Percentiles rank a stretch among this genome's conserved stretches.
Evolutionary conservation across 1,140 invertebrate species (phyloP).

Genomic region (Drosophila pseudoananassae): DNA sequence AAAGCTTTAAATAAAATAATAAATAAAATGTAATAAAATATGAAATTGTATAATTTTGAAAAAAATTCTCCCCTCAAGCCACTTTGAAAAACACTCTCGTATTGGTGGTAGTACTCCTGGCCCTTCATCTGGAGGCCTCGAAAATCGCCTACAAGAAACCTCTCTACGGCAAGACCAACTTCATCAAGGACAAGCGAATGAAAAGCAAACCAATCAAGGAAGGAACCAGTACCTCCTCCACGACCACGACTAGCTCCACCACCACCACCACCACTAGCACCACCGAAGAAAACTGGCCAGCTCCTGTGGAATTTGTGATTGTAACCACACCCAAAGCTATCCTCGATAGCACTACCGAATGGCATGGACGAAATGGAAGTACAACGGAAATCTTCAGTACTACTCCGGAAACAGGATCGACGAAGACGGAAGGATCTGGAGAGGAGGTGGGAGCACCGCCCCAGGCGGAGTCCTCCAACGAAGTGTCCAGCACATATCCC

Average conservation of each 20-base stretch:
- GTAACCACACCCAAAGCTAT: constrained; percentile 13
- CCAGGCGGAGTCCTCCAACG: background rate
- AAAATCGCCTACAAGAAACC: constrained; percentile 78
- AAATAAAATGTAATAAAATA: too few relatives aligned
- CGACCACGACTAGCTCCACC: constrained; percentile 1
- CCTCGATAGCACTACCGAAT: constrained; percentile 3
- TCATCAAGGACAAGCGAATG: constrained; percentile 57
- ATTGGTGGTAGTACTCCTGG: constrained; percentile 29
- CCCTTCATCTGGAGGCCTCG: constrained; percentile 47
- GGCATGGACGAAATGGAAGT: background rate
- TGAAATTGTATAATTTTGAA: too few relatives aligned
- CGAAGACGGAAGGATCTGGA: background rate
- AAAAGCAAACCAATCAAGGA: constrained; percentile 29
- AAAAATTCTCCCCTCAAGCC: background rate
- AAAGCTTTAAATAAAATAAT: too few relatives aligned
- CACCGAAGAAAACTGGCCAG: constrained; percentile 33
- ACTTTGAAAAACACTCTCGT: constrained; percentile 20
- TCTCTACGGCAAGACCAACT: constrained; percentile 49
- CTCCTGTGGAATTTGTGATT: constrained; percentile 58
- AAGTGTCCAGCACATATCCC: background rate
- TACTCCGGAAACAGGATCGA: background rate
- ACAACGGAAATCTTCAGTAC: background rate
- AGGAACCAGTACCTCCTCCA: constrained; percentile 11
- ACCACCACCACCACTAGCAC: constrained; percentile 15
- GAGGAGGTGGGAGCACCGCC: background rate